phyloP scores from a whole-genome alignment of 2,797 vertebrate species.

The Orestias chungarensis region DNA sequence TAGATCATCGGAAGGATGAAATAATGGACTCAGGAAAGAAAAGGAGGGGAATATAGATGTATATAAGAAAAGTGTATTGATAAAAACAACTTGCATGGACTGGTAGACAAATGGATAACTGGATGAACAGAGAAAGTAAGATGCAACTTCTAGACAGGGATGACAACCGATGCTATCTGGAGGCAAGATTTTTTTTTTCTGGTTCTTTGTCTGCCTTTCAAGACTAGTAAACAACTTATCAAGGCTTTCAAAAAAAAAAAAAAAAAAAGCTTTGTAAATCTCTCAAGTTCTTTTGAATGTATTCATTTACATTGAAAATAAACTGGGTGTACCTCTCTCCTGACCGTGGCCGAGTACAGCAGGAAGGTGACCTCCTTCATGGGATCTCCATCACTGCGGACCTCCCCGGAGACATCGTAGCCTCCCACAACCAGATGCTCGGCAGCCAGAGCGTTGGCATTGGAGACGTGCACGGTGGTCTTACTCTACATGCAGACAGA shows the following conservation, averaged over 20 bases:
- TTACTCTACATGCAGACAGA: slow-evolving; percentile 74
- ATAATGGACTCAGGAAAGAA: neutral
- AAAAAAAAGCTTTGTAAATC: too few species aligned
- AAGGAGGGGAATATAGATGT: neutral
- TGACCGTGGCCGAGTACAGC: slow-evolving; percentile 88
- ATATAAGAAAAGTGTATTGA: too few species aligned
- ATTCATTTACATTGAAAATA: neutral
- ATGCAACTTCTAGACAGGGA: neutral
- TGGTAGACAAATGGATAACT: neutral
- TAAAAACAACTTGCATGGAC: too few species aligned
- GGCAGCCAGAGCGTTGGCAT: slow-evolving; percentile 86
- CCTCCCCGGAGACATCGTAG: slow-evolving; percentile 93
- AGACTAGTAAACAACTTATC: neutral
- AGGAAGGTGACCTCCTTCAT: slow-evolving; percentile 98
- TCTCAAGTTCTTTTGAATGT: too few species aligned
- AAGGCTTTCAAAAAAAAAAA: too few species aligned
- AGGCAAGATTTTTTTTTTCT: neutral
- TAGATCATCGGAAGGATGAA: neutral
- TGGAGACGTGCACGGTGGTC: slow-evolving; percentile 87
- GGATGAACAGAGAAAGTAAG: neutral
- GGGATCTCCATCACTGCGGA: slow-evolving; percentile 95
- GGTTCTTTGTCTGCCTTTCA: neutral
- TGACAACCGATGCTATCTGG: neutral
- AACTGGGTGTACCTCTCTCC: slow-evolving; percentile 83
- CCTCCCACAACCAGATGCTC: slow-evolving; percentile 90